A percentile compares a stretch with the other conserved stretches of the same genome.
Conservation (phyloP, 2,888 invertebrate genomes). For the Himalopsyche anomala region DNA sequence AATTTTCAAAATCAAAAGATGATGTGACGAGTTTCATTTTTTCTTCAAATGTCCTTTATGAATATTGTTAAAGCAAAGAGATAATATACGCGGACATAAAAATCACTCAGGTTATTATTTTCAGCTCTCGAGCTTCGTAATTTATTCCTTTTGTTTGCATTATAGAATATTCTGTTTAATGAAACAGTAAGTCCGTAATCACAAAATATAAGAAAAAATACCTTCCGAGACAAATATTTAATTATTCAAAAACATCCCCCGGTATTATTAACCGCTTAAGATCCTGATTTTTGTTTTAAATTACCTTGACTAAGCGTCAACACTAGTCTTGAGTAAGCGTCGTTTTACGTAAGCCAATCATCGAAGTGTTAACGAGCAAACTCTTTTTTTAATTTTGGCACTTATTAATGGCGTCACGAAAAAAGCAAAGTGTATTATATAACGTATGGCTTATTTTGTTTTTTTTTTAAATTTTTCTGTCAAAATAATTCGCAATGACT, state of each 20-base stretch:
- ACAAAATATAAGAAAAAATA: constrained; percentile 26
- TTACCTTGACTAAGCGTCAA: neutral
- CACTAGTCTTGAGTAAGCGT: neutral
- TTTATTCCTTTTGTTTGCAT: constrained; percentile 26
- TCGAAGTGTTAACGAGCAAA: neutral
- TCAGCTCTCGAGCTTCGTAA: neutral
- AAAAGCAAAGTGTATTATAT: too few species aligned
- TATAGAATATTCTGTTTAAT: constrained; percentile 1
- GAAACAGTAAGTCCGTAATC: constrained; percentile 12
- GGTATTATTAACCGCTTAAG: constrained; percentile 4
- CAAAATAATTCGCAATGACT: too few species aligned
- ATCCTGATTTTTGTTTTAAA: constrained; percentile 9
- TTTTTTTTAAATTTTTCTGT: too few species aligned
- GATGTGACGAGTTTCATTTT: neutral
- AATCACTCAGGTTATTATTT: neutral
- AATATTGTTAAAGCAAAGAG: neutral
- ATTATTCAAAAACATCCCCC: constrained; percentile 59
- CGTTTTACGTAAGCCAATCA: neutral
- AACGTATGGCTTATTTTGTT: too few species aligned
- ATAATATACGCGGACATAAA: neutral
- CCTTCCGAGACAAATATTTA: constrained; percentile 54
- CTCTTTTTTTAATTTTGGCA: neutral
- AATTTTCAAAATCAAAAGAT: neutral
- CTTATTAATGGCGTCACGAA: neutral
- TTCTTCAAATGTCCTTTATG: neutral